phyloP scores from a whole-genome alignment of 2,113 vertebrate genomes.

The Epinephelus fuscoguttatus region DNA sequence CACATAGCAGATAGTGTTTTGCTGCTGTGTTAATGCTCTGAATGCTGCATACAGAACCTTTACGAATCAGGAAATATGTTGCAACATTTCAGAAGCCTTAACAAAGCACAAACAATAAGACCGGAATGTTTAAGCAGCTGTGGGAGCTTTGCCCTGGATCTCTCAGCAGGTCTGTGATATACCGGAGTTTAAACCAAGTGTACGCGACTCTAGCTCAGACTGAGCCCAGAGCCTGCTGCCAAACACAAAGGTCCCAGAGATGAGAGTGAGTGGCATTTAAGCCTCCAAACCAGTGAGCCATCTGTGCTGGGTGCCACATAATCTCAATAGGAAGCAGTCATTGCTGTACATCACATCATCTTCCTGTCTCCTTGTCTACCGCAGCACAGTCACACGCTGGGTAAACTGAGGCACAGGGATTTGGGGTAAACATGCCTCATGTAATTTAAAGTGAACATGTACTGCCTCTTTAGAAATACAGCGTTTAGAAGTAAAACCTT shows the following conservation, averaged over 20 bases:
- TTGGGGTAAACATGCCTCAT: not conserved
- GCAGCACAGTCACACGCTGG: slow-evolving; percentile 17
- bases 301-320: slow-evolving; percentile 76
- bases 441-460: not conserved
- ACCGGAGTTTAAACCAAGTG: slow-evolving; percentile 39
- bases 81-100: not conserved
- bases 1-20: too few relatives aligned
- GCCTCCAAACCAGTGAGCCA: slow-evolving; percentile 68
- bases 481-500: slow-evolving; percentile 12
- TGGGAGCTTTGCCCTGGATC: slow-evolving; percentile 17
- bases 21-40: too few relatives aligned
- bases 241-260: slow-evolving; percentile 64
- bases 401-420: not conserved
- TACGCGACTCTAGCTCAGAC: slow-evolving; percentile 18
- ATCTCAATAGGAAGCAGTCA: slow-evolving; percentile 72
- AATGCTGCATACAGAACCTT: too few relatives aligned
- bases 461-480: not conserved
- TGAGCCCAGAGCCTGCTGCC: slow-evolving; percentile 49
- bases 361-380: slow-evolving; percentile 51
- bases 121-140: not conserved
- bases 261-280: slow-evolving; percentile 72
- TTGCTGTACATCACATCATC: slow-evolving; percentile 57
- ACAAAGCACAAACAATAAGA: slow-evolving; percentile 3
- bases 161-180: slow-evolving; percentile 11
- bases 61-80: slow-evolving; percentile 10